A percentile compares a stretch with the other conserved stretches of the same genome.
These are phyloP conservation scores for Mycalesis mineus DNA, from an alignment of 2,888 invertebrate species.

Conservation along the genomic window DNA sequence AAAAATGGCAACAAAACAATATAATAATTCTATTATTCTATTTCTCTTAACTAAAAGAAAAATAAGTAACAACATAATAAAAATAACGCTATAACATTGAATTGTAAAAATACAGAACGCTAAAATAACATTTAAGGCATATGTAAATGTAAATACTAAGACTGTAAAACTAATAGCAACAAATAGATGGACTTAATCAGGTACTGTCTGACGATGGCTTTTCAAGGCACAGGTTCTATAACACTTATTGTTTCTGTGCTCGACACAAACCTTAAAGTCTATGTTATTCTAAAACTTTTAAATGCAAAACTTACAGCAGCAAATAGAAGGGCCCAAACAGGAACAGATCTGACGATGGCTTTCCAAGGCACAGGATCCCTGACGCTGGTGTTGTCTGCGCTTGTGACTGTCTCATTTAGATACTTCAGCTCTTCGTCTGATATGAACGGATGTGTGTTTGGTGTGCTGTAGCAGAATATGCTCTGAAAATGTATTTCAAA, in stretches of 20 bases:
- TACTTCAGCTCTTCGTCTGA: constrained; percentile 75
- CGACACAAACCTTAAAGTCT: too few species aligned
- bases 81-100: too few species aligned
- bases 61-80: too few species aligned
- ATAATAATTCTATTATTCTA: too few species aligned
- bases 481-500: too few species aligned
- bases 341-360: constrained; percentile 82
- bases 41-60: too few species aligned
- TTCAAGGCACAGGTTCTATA: constrained; percentile 83
- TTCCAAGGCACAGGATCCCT: constrained; percentile 83
- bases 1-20: too few species aligned
- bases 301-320: constrained; percentile 77
- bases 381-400: constrained; percentile 73
- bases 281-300: too few species aligned
- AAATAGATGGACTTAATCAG: constrained; percentile 83
- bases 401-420: constrained; percentile 78
- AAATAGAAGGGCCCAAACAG: constrained; percentile 83
- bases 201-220: constrained; percentile 81
- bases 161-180: constrained; percentile 79
- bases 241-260: constrained; percentile 74
- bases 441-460: constrained; percentile 76
- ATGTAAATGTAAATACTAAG: too few species aligned
- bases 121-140: too few species aligned
- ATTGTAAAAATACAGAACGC: too few species aligned
- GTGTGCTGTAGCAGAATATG: constrained; percentile 73